These are phyloP conservation scores for Limosa lapponica DNA, from an alignment of 2,797 vertebrate species.

Conservation along the genomic window DNA sequence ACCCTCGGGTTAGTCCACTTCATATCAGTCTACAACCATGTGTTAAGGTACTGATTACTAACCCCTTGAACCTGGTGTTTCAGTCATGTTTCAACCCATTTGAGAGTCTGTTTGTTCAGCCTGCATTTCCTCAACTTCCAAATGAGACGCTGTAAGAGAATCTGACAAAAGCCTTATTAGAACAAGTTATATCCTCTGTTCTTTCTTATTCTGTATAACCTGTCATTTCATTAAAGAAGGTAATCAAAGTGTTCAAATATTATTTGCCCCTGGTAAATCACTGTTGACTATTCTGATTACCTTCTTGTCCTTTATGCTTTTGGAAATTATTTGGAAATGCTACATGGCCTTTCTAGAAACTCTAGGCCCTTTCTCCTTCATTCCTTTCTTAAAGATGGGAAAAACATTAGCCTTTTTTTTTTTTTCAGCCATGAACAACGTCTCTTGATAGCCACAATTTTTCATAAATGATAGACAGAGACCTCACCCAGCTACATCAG, in stretches of 20 bases:
- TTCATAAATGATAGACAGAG: not conserved
- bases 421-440: not conserved
- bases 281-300: not conserved
- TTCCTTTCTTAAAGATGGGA: not conserved
- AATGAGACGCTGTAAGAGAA: not conserved
- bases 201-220: not conserved
- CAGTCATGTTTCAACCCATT: not conserved
- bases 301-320: not conserved
- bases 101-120: not conserved
- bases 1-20: not conserved
- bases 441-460: not conserved
- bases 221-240: not conserved
- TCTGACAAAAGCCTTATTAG: not conserved
- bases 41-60: not conserved
- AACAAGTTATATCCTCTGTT: not conserved
- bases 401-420: not conserved
- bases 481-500: not conserved
- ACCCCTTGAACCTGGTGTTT: not conserved
- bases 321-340: not conserved
- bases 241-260: not conserved
- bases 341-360: not conserved
- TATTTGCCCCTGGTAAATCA: not conserved
- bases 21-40: fast-evolving
- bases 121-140: not conserved
- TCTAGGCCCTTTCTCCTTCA: fast-evolving